Percentiles rank a stretch among this genome's conserved stretches.
Evolutionary conservation across 2,113 vertebrate species (phyloP).

Genomic region (Misgurnus anguillicaudatus): DNA sequence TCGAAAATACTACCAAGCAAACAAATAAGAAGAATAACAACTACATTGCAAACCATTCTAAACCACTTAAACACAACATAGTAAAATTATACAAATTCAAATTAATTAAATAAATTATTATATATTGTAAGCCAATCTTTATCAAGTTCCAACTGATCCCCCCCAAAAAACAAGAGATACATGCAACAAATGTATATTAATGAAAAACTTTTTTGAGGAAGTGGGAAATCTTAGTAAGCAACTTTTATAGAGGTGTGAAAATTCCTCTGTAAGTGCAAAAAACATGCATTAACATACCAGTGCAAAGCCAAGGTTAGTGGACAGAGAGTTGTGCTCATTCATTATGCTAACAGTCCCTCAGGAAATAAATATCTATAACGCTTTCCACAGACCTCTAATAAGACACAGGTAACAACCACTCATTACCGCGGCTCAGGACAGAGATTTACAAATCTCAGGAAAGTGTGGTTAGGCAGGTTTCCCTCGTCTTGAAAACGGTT

Average conservation of each 20-base stretch:
- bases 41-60: too few species aligned
- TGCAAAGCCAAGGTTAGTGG: slow-evolving; percentile 76
- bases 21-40: too few species aligned
- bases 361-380: slow-evolving; percentile 77
- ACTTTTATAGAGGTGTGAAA: slow-evolving; percentile 78
- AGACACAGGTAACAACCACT: slow-evolving; percentile 74
- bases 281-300: slow-evolving; percentile 82
- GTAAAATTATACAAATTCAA: too few species aligned
- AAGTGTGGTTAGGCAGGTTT: slow-evolving; percentile 64
- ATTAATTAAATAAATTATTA: too few species aligned
- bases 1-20: too few species aligned
- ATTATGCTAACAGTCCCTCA: slow-evolving; percentile 77
- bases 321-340: slow-evolving; percentile 72
- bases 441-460: slow-evolving; percentile 80
- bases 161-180: not conserved
- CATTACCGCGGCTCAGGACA: slow-evolving; percentile 73
- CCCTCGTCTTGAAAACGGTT: slow-evolving; percentile 73
- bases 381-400: slow-evolving; percentile 80
- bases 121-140: not conserved
- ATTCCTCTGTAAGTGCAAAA: slow-evolving; percentile 70
- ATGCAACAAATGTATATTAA: not conserved
- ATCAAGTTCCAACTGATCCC: not conserved
- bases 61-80: too few species aligned
- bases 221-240: slow-evolving; percentile 47
- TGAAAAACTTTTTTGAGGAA: slow-evolving; percentile 31